Evolutionary conservation across 2,888 invertebrate species (phyloP).

Genomic region (Cerastis rubricosa): DNA sequence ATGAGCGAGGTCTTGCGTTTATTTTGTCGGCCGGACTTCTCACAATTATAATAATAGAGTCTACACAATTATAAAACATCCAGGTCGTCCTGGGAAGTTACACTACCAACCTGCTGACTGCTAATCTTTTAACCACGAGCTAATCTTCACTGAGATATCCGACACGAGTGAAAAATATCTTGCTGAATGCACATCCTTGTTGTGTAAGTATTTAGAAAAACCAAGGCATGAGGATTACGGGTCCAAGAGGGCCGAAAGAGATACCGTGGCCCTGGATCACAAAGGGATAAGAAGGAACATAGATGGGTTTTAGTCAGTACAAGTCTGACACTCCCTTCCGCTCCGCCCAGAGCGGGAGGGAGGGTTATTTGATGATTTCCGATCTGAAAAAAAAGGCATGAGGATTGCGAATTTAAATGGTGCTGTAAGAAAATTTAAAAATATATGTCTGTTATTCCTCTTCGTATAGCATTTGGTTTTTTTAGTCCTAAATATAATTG

Average conservation of each 20-base stretch:
- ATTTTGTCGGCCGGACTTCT: background rate
- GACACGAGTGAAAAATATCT: background rate
- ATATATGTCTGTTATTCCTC: background rate
- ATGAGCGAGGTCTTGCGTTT: too few species aligned
- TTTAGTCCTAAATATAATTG: too few species aligned
- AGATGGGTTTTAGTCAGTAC: too few species aligned
- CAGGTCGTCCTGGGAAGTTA: background rate
- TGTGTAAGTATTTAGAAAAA: background rate
- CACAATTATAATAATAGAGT: background rate
- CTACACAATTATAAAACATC: background rate
- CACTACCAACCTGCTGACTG: conserved; percentile 1
- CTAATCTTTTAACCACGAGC: conserved; percentile 7
- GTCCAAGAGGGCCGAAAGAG: too few species aligned
- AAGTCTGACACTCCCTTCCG: too few species aligned
- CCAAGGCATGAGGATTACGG: background rate
- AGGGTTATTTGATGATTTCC: too few species aligned
- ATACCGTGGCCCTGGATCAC: too few species aligned
- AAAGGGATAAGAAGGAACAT: too few species aligned
- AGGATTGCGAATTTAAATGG: background rate
- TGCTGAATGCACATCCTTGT: background rate
- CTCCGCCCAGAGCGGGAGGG: too few species aligned
- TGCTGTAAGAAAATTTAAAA: background rate
- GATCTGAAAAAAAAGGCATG: background rate
- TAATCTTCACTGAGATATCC: background rate
- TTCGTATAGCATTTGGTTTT: background rate